Evolutionary conservation across 2,797 vertebrate genomes (phyloP).

Genomic region (Pitangus sulphuratus): DNA sequence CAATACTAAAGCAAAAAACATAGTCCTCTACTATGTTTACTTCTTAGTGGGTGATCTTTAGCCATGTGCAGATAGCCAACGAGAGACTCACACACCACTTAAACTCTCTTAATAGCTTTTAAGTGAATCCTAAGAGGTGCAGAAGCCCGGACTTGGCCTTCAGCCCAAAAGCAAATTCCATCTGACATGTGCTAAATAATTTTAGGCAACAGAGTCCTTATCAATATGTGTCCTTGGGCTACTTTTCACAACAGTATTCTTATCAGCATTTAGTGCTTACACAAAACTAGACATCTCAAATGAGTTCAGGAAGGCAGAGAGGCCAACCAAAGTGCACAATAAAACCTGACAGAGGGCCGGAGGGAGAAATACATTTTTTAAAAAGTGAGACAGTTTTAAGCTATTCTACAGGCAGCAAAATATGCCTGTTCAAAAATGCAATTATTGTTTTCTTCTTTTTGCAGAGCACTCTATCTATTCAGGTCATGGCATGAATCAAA

Average conservation of each 20-base stretch:
- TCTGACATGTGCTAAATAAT: not conserved
- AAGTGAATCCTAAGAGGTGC: constrained; percentile 38
- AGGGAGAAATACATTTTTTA: not conserved
- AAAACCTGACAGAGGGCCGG: not conserved
- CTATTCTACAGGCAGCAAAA: not conserved
- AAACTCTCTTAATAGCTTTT: constrained; percentile 27
- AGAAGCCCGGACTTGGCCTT: not conserved
- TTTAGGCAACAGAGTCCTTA: not conserved
- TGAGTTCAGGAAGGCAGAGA: not conserved
- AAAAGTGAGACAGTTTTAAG: not conserved
- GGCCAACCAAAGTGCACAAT: not conserved
- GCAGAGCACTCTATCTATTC: not conserved
- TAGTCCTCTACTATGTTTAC: not conserved
- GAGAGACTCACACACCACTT: not conserved
- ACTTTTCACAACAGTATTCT: constrained; percentile 5
- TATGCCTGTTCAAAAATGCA: constrained; percentile 4
- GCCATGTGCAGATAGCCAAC: not conserved
- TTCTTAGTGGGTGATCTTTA: not conserved
- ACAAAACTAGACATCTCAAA: not conserved
- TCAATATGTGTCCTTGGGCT: not conserved
- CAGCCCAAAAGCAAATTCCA: constrained; percentile 7
- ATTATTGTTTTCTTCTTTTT: constrained; percentile 18
- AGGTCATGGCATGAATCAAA: constrained; percentile 38
- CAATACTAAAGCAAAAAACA: not conserved
- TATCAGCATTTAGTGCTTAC: not conserved